Evolutionary conservation across 2,113 vertebrate species (phyloP), one percentile per base, ranked within the genome.

Genomic region (pig (Sus scrofa)): DNA sequence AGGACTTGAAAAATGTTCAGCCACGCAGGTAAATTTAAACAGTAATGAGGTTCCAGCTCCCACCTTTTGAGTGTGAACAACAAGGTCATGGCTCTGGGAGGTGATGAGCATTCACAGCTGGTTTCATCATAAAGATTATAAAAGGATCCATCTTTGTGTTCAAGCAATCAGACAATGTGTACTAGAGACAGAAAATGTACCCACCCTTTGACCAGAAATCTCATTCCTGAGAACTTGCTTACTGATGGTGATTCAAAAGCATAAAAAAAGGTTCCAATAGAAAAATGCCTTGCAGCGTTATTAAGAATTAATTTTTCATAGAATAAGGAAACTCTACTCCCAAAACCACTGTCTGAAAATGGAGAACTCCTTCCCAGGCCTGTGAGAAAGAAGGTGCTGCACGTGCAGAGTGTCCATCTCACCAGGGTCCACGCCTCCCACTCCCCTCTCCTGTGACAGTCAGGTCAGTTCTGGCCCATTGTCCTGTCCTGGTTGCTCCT

Each of bases 391-490:
- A 65, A 7, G 20, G 5, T 27, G 37, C 26, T 7, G 1, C 20
- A 16, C 9, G 20, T 12, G 9, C 32, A 2, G 6, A 4, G 34
- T 70, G 50, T 1, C 3, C 12, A 20, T 32, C 50, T 37, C 58
- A 1, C 3, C 13, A 12, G 18, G 16, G 27, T n/a, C 54, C 1
- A 1, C 0, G n/a, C 20, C 52, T 3, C 30, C 19, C 6, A 3
- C 4, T 74, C 14, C 30, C 20, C 52, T 7, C 16, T 86, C 67
- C 18, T 27, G 32, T 12, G 12, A 71, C 7, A 85, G n/a, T 6
- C 0, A n/a, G 50, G 70, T 54, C 30, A 1, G n/a, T 34, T 30
- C 70, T 65, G n/a, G 65, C 22, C 73, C 26, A 2, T 27, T 39
- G 30, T 6, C 6, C 3, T 16, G 24, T 5, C 34, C 18, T 6